A percentile compares a stretch with the other conserved stretches of the same genome.
Evolutionary conservation across 1,140 invertebrate species (phyloP).

Genomic region (Ridgeia piscesae): DNA sequence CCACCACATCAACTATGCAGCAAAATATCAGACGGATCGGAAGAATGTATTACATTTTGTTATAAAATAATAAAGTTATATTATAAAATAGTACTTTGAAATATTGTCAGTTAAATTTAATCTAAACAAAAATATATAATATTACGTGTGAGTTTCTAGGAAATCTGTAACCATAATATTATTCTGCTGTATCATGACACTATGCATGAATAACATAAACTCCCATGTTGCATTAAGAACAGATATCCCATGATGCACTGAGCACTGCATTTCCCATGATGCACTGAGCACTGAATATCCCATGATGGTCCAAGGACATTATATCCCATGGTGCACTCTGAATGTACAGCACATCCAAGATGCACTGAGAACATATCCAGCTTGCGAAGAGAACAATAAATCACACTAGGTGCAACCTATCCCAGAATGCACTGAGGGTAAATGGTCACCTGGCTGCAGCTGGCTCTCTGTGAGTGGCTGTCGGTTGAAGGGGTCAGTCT

Average conservation of each 20-base stretch:
- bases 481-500: slow-evolving; percentile 95
- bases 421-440: neutral
- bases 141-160: too few relatives aligned
- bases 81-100: too few relatives aligned
- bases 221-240: slow-evolving; percentile 21
- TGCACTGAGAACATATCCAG: neutral
- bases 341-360: neutral
- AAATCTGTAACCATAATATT: too few relatives aligned
- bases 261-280: slow-evolving; percentile 4
- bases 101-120: too few relatives aligned
- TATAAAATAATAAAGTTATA: too few relatives aligned
- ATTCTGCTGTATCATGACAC: too few relatives aligned
- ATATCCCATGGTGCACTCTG: too few relatives aligned
- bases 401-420: slow-evolving; percentile 36
- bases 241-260: slow-evolving; percentile 14
- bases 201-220: neutral
- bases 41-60: too few relatives aligned
- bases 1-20: too few relatives aligned
- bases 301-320: neutral
- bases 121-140: too few relatives aligned
- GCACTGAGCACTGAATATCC: neutral
- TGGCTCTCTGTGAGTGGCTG: slow-evolving; percentile 88
- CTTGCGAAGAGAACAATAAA: neutral
- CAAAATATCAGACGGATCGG: too few relatives aligned
- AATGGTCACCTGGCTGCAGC: slow-evolving; percentile 69